Evolutionary conservation across 2,888 invertebrate species (phyloP), one percentile per base, ranked within the genome.

Genomic region (Tetanocera ferruginea): DNA sequence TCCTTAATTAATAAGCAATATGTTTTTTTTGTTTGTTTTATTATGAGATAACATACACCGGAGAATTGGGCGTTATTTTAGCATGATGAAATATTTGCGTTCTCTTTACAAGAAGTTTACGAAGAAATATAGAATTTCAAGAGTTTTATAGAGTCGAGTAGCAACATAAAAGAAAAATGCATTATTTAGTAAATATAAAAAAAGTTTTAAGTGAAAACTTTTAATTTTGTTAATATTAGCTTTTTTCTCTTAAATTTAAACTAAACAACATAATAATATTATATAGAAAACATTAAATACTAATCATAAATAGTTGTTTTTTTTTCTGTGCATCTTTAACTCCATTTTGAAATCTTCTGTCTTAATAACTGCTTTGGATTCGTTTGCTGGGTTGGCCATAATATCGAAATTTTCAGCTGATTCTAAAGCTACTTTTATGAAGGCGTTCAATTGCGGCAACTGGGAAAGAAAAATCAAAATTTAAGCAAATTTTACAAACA

Each of bases 191-290:
- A 43, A 43, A 43, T 43, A 4, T 31, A 43, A 11, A 3, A 11
- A 8, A 60, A 25, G 25, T 31, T 34, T 66, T 6, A 37, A 66
- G n/a, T 34, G 31, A 19, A 66, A 31, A 31, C 17, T 19, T 66
- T 66, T 66, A n/a, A 31, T 64, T 67, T 67, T 66, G 6, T 19
- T 37, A 67, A 67, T 60, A 19, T 28, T 60, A 23, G 55, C 55
- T 23, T 25, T 60, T 25, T 60, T 60, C 14, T 28, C 60, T 60
- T 60, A 60, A 1, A 60, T 14, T 43, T 43, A 43, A 43, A 60
- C 60, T 60, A 60, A 28, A 25, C 11, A 25, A 60, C 60, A 14
- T 14, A 43, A 49, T 43, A 67, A 67, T 37, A 66, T 66, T 37
- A 66, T 66, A 17, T 66, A 19, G n/a, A 17, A 49, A 43, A 67